Base-by-base conservation (phyloP, 2,888 invertebrate genomes). In the Temnothorax ravouxi region DNA sequence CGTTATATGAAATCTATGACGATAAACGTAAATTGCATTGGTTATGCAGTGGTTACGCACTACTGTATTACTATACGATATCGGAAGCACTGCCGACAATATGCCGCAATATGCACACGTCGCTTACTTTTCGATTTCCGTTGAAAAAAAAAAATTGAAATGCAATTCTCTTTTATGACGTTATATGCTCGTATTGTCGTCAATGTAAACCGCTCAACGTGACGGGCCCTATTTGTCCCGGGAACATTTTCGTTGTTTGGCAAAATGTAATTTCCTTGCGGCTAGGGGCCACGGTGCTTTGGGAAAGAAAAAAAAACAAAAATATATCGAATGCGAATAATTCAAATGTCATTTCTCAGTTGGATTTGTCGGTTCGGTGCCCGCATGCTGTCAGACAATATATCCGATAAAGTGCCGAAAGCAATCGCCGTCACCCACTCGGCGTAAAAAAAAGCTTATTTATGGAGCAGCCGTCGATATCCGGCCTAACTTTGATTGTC, bases 221-320 rank as follows among this genome's bases (percentile, higher is more conserved):
- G 67, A 81, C 38, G 54, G 54, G 77, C 84, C 29, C 83, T 74
- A 84, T 85, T 83, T 72, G 75, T 72, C 41, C 74, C 54, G 69
- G 59, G 62, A 75, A 84, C 84, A 82, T 85, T 85, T 86, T 79
- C 84, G 86, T 71, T 79, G 77, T 88, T 88, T 88, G 82, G 72
- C 56, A 81, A 90, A 89, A 89, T 80, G 76, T 85, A 86, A 88
- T 90, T 90, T 90, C 84, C 89, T 88, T 77, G 87, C 50, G 85
- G 72, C 71, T 66, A 21, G 61, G 29, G 29, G 21, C 6, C 25
- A 59, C 18, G 47, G 41, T 66, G 71, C 11, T 84, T 86, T 69
- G 47, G n/a, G 34, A 34, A 47, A 25, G 29, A 4, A 41, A 6
- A 34, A 34, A 66, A 80, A 86, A 41, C 18, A 76, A 38, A 71